These are phyloP conservation scores for Drosophila simulans DNA, from an alignment of 1,140 invertebrate species.

Conservation along the genomic window DNA sequence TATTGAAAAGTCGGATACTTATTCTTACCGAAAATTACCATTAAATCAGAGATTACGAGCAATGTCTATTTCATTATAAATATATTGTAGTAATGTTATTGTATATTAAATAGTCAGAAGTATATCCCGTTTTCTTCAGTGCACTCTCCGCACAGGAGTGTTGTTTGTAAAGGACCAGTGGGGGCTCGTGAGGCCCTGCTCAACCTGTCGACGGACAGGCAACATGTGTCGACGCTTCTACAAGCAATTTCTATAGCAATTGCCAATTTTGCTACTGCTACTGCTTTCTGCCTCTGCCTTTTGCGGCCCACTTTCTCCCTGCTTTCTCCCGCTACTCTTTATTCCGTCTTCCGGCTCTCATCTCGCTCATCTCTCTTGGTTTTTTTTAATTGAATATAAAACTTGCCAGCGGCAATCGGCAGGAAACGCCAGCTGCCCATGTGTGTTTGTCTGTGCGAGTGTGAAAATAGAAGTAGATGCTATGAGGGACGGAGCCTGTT, in stretches of 20 bases:
- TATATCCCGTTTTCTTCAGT: not conserved
- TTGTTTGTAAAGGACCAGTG: slow-evolving; percentile 1
- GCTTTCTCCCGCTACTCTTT: slow-evolving; percentile 7
- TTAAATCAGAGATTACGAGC: too few relatives aligned
- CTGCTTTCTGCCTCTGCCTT: slow-evolving; percentile 21
- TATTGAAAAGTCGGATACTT: too few relatives aligned
- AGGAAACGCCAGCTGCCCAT: slow-evolving; percentile 73
- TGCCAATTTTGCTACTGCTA: slow-evolving; percentile 62
- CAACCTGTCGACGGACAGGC: slow-evolving; percentile 41
- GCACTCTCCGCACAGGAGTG: not conserved
- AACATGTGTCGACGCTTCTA: slow-evolving; percentile 73
- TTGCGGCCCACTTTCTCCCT: slow-evolving; percentile 6
- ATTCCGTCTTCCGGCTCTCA: slow-evolving; percentile 18
- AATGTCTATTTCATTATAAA: too few relatives aligned
- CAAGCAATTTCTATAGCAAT: slow-evolving; percentile 78
- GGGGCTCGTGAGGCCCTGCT: slow-evolving; percentile 27
- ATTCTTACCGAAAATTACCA: too few relatives aligned
- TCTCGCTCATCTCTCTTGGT: slow-evolving; percentile 25
- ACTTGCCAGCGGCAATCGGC: slow-evolving; percentile 79
- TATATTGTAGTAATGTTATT: not conserved
- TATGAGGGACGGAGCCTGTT: slow-evolving; percentile 4
- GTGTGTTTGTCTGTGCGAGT: slow-evolving; percentile 52
- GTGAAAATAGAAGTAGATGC: slow-evolving; percentile 1
- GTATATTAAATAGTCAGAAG: not conserved
- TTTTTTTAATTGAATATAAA: slow-evolving; percentile 82